Conservation (phyloP, 1,140 invertebrate genomes). For the Rhizoglyphus robini region DNA sequence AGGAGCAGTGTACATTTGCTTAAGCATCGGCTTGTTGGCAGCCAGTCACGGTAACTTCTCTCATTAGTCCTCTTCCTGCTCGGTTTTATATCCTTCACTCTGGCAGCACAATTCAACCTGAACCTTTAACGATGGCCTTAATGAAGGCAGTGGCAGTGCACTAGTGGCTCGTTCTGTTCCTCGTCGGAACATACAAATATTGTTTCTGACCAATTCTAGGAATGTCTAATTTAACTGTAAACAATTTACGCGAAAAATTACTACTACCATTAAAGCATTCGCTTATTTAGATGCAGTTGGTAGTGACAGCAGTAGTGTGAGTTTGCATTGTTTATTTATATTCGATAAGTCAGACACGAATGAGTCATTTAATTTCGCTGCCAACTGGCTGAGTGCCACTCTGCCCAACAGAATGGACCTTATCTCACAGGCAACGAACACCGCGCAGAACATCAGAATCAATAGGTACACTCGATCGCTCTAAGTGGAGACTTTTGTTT, state of each 20-base stretch:
- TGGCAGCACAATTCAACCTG: not conserved
- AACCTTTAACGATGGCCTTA: not conserved
- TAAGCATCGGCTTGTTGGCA: not conserved
- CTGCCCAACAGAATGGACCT: not conserved
- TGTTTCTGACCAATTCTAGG: too few relatives aligned
- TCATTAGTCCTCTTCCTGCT: not conserved
- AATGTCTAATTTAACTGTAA: too few relatives aligned
- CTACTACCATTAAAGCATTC: not conserved
- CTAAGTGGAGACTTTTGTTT: conserved; percentile 3
- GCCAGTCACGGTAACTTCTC: not conserved
- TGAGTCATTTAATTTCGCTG: conserved; percentile 4
- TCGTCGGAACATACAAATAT: too few relatives aligned
- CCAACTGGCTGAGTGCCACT: too few relatives aligned
- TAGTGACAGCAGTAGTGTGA: too few relatives aligned
- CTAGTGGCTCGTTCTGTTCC: too few relatives aligned
- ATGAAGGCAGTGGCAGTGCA: too few relatives aligned
- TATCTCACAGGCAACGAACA: not conserved
- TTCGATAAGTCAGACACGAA: conserved; percentile 6
- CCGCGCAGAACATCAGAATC: not conserved
- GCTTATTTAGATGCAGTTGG: conserved; percentile 1
- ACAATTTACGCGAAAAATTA: not conserved
- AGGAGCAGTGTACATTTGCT: not conserved
- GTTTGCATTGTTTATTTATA: conserved; percentile 13
- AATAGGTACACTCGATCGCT: not conserved
- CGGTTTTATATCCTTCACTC: not conserved